phyloP scores from a whole-genome alignment of 2,113 vertebrate genomes.

The Amphilophus citrinellus region DNA sequence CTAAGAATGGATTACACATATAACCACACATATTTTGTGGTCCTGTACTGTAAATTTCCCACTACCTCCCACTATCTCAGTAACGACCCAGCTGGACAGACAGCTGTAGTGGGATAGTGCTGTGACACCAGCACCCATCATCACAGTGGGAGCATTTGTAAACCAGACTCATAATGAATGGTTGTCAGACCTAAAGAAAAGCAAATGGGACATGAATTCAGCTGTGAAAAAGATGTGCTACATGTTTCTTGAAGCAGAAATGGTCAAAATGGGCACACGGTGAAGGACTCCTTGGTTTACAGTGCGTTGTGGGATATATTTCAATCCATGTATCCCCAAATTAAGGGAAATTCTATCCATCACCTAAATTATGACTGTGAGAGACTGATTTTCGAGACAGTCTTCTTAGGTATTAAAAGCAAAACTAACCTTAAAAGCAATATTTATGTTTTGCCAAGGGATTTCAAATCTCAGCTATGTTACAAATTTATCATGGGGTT shows the following conservation, averaged over 20 bases:
- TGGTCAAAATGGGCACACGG: conserved; percentile 4
- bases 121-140: conserved; percentile 41
- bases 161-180: conserved; percentile 28
- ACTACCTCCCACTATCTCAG: background rate
- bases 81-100: conserved; percentile 40
- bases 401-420: background rate
- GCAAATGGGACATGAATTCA: conserved; percentile 26
- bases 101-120: conserved; percentile 52
- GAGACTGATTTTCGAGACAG: background rate
- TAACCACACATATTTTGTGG: background rate
- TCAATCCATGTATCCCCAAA: background rate
- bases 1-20: conserved; percentile 1
- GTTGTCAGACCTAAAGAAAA: conserved; percentile 32
- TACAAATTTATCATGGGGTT: conserved; percentile 17
- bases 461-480: conserved; percentile 13
- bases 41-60: background rate
- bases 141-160: conserved; percentile 46
- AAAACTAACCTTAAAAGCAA: background rate
- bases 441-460: background rate
- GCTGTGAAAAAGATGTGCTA: conserved; percentile 23
- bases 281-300: background rate
- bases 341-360: background rate
- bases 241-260: background rate
- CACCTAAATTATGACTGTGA: background rate
- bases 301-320: background rate